Base-by-base conservation (phyloP, 2,797 vertebrate species). In the Enteromius afrohamiltoni region DNA sequence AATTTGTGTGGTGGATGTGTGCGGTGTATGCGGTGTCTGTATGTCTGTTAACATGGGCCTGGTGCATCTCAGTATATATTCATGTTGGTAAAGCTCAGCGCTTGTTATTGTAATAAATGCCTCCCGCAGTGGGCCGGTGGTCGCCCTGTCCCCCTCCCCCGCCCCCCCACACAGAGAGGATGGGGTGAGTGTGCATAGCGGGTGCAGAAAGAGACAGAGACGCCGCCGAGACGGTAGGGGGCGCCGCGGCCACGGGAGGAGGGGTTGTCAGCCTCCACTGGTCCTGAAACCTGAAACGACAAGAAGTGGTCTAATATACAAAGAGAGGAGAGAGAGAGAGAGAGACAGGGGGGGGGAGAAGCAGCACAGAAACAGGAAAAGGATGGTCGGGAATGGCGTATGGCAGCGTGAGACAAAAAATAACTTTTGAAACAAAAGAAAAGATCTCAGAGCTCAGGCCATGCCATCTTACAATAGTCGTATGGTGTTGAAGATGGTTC, bases 241-340 rank as follows among this genome's bases (percentile, higher is more conserved):
- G 95, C 87, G 94, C 93, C 87, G 90, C 93, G 83, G 95, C 95
- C 94, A 96, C 95, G 85, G 94, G 94, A 91, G 94, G 94, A 93
- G 95, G 95, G 92, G 94, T 93, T 86, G 94, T 95, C 94, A 96
- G 94, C 93, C 95, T 94, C 95, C 95, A 96, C 94, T 96, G 95
- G 94, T 95, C 95, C 92, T 95, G 95, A 94, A 95, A 96, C 95
- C 95, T 95, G 95, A 93, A 96, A 96, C 95, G 95, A 96, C 94
- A 96, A 96, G 95, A 96, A 95, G 93, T 95, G 94, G 93, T 95
- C 94, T 95, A 95, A 95, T 95, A 95, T 93, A 95, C 93, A 95
- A 85, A 94, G 91, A 94, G 91, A 92, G 92, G 91, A 7, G 49
- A 53, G 49, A 53, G 17, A 53, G 49, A 53, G 51, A n/a, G 21